These are phyloP conservation scores for Xestoiulus laeticollis DNA, from an alignment of 2,888 invertebrate genomes.

Conservation along the genomic window DNA sequence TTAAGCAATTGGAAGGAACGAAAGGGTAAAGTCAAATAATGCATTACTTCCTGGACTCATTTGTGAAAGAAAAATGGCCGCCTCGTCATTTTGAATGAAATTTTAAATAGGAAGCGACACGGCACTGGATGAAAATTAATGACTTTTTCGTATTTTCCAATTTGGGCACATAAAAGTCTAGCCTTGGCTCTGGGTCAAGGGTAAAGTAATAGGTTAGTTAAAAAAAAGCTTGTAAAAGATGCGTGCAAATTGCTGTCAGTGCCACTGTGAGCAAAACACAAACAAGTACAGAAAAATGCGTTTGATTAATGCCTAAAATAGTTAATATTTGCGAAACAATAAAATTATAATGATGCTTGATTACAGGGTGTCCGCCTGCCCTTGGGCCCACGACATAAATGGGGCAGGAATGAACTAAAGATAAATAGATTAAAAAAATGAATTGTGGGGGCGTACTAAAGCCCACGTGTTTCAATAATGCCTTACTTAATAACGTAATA, in stretches of 20 bases:
- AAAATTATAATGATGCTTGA: not conserved
- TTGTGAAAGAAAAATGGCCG: not conserved
- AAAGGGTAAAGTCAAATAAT: not conserved
- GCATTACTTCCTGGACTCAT: not conserved
- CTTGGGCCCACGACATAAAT: slow-evolving; percentile 20
- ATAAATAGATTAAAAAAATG: not conserved
- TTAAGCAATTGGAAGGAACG: not conserved
- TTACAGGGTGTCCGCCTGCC: slow-evolving; percentile 37
- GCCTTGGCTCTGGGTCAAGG: slow-evolving; percentile 27
- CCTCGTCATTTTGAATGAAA: not conserved
- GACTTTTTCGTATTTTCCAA: slow-evolving; percentile 13
- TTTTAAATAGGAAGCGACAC: slow-evolving; percentile 18
- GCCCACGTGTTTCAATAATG: not conserved
- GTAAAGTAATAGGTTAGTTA: not conserved
- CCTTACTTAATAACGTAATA: slow-evolving; percentile 8
- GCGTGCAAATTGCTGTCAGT: slow-evolving; percentile 4
- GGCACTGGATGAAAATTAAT: slow-evolving; percentile 22
- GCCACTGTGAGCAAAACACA: not conserved
- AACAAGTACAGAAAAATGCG: not conserved
- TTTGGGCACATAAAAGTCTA: not conserved
- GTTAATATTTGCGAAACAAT: slow-evolving; percentile 20
- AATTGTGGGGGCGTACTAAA: not conserved
- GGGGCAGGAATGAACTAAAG: not conserved
- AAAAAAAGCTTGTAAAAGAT: not conserved
- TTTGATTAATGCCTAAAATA: not conserved